A percentile compares a stretch with the other conserved stretches of the same genome.
These are phyloP conservation scores for Sphyrna mokarran DNA, from an alignment of 2,113 vertebrate genomes.

Conservation along the genomic window DNA sequence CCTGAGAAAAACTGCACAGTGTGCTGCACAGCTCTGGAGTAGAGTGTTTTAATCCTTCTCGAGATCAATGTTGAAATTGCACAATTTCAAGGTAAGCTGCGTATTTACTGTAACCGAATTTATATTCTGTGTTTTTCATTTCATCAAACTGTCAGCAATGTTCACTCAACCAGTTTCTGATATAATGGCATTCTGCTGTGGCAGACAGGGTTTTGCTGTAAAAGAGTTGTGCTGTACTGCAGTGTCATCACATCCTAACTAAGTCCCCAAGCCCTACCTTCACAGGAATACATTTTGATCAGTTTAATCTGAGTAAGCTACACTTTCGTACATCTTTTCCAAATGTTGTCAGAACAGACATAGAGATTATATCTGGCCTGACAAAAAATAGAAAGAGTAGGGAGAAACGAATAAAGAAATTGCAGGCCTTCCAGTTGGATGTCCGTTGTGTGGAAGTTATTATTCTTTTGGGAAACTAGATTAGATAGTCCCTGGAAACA, in stretches of 20 bases:
- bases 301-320: not conserved
- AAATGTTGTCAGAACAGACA: not conserved
- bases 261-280: not conserved
- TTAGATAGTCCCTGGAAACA: not conserved
- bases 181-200: not conserved
- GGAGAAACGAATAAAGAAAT: not conserved
- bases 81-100: not conserved
- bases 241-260: not conserved
- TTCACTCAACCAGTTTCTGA: not conserved
- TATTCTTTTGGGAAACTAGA: not conserved
- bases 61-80: slow-evolving; percentile 9
- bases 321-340: not conserved
- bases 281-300: not conserved
- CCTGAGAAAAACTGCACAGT: not conserved
- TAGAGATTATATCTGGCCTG: not conserved
- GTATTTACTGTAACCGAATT: not conserved
- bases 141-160: slow-evolving; percentile 29
- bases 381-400: not conserved
- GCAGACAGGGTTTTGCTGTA: not conserved
- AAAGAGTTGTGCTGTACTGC: not conserved
- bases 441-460: not conserved
- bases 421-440: not conserved
- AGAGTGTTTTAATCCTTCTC: not conserved
- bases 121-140: slow-evolving; percentile 6
- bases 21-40: not conserved